Base-by-base conservation (phyloP, 92 coral and sea anemone species). In the Epizoanthus scotinus region DNA sequence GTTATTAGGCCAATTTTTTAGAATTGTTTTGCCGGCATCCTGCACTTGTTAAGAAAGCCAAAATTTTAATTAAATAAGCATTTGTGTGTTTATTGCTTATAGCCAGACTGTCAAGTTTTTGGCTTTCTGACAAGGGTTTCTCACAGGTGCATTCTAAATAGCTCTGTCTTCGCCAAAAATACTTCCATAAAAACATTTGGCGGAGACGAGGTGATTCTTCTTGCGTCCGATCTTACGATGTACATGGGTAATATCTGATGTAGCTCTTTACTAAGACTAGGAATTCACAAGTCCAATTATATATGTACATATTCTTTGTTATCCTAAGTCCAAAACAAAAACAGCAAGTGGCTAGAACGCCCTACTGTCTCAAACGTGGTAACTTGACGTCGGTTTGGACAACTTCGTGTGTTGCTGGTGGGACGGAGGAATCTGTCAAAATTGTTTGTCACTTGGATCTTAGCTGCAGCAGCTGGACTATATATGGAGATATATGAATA, bases 271-370 rank as follows among this genome's bases (percentile, higher is more conserved):
- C 10, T n/a, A 64, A 64, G 13, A 19, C 22, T 0, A 8, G 52
- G 0, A n/a, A 4, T 36, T 14, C 4, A 31, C 12, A 29, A 56
- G 10, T 15, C 34, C 31, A 24, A 9, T 69, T 18, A 42, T 26
- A 5, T 18, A 20, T 0, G 0, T 60, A 47, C 12, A 47, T 8
- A 10, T 47, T 47, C 52, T 9, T 47, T 14, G 15, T 47, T 47
- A 47, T 47, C 10, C 15, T 47, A 47, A 59, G 54, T n/a, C 31
- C 12, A n/a, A 59, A 34, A 75, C 69, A 75, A 75, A 24, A 75
- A 26, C 79, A 29, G 79, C 79, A 56, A 73, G 79, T 73, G 79
- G 79, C 63, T 2, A 55, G 56, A 68, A 73, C 79, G 34, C 79
- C 66, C 79, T 73, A 56, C 65, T 0, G 68, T 25, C 36, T 26